Base-by-base conservation (phyloP, 1,140 invertebrate genomes). In the Metaphire vulgaris region DNA sequence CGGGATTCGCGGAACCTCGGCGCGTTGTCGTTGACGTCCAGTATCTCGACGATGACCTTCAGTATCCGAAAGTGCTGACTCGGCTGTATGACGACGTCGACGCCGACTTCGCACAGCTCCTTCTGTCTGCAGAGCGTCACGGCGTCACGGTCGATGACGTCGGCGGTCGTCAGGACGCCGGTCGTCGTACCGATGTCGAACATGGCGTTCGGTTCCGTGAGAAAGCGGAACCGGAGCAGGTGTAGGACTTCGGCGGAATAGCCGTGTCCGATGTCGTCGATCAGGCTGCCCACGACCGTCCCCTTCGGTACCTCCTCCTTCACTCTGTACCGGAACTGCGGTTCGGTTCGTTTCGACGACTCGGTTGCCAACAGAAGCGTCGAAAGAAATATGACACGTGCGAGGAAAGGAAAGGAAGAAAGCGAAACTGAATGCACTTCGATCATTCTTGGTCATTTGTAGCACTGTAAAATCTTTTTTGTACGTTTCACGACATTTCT, bases 301-400 rank as follows among this genome's bases (percentile, higher is more conserved):
- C 76, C 76, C 6, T 64, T 26, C 33, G 69, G 70, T 1, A 77
- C 70, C 65, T 77, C 76, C 64, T 77, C 76, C 31, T 33, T 66
- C n/a, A 77, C 41, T 2, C 28, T 29, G 31, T 77, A 77, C n/a
- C 41, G 33, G 69, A 77, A n/a, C n/a, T n/a, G n/a, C n/a, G n/a
- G n/a, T n/a, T n/a, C n/a, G 2, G 30, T 21, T 34, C 28, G 28
- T n/a, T 31, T 34, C 26, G 72, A 73, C 6, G 41, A 56, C 41
- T 56, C 41, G 21, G 21, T 56, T 6, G 6, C 41, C 6, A 56
- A 21, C 41, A 56, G 41, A 56, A 56, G 41, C 41, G 21, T n/a
- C n/a, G n/a, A n/a, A n/a, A n/a, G n/a, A n/a, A n/a, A n/a, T n/a
- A n/a, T n/a, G n/a, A n/a, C n/a, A n/a, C n/a, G n/a, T n/a, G n/a